Base-by-base conservation (phyloP, 2,113 vertebrate genomes). In the Ailuropoda melanoleuca region DNA sequence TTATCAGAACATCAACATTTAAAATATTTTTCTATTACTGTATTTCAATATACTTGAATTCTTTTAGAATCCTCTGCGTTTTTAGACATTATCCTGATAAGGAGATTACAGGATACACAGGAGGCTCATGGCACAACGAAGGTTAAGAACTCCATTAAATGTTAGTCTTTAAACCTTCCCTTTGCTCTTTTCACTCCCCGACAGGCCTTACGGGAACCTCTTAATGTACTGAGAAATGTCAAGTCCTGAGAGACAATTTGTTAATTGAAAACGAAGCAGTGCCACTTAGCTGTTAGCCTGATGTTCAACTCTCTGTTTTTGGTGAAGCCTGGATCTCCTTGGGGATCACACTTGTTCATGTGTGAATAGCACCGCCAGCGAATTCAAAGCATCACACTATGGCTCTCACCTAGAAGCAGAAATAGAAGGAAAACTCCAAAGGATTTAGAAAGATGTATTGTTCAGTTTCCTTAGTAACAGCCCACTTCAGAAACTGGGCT, bases 201-300 rank as follows among this genome's bases (percentile, higher is more conserved):
- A 13, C 3, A 89, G 23, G 18, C 39, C 31, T 53, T 50, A 17
- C 48, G 53, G 68, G 84, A 88, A 94, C 6, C 62, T 88, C 92
- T 93, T 46, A 55, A 80, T 37, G 66, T 50, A 60, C 4, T 48
- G 23, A 34, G 31, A 50, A 92, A 48, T n/a, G 39, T 87, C 48
- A 87, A 68, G 34, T 77, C 53, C 50, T 37, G 3, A 56, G 78
- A 95, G 46, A 85, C 14, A 53, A 50, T 93, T 80, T 90, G n/a
- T 72, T 96, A 86, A 93, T 48, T 90, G 66, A 97, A 96, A 89
- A 64, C 15, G 50, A 93, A 83, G 60, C 26, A 68, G 23, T 55
- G 48, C 29, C 31, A 89, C 23, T 89, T 58, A 55, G 48, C 37
- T 74, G n/a, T 74, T 80, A 83, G 14, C 13, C 37, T n/a, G 53